A percentile compares a stretch with the other conserved stretches of the same genome.
These are phyloP conservation scores for Zoanthus sansibaricus DNA, from an alignment of 92 coral and sea anemone species.

Conservation along the genomic window DNA sequence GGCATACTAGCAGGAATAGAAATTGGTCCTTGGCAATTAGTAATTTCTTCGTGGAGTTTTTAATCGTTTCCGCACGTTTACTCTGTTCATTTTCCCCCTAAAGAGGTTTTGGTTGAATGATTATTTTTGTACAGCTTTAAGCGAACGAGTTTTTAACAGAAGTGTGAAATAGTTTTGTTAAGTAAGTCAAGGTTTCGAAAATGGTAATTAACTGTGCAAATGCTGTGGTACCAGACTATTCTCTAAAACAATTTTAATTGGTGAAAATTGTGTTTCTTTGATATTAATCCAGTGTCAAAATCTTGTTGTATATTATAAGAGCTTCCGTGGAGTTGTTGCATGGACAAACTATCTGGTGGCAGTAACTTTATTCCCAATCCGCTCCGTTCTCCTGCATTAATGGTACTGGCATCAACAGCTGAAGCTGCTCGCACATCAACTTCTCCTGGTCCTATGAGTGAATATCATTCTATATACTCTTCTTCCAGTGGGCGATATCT, in stretches of 20 bases:
- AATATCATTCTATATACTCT: slow-evolving; percentile 84
- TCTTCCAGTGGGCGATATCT: slow-evolving; percentile 82
- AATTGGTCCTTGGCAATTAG: not conserved
- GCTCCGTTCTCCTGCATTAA: slow-evolving; percentile 87
- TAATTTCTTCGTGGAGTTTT: not conserved
- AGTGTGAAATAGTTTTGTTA: not conserved
- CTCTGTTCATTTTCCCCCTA: not conserved
- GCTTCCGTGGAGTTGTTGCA: slow-evolving; percentile 55
- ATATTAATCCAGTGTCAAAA: slow-evolving; percentile 46
- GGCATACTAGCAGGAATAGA: not conserved
- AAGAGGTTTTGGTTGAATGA: not conserved
- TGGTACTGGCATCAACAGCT: slow-evolving; percentile 93
- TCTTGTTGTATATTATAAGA: slow-evolving; percentile 35
- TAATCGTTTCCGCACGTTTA: no score
- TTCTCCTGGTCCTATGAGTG: slow-evolving; percentile 83
- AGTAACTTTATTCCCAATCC: slow-evolving; percentile 88
- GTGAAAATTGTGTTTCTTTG: slow-evolving; percentile 46
- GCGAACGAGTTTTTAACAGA: not conserved
- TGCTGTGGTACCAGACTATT: not conserved
- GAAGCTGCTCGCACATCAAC: slow-evolving; percentile 91
- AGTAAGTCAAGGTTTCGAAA: not conserved
- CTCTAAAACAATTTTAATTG: slow-evolving; percentile 3
- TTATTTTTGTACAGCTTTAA: not conserved
- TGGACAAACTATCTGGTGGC: slow-evolving; percentile 84
- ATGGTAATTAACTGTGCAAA: slow-evolving; percentile 51